Base-by-base conservation (phyloP, 2,797 vertebrate genomes). In the Chaetophractus vellerosus region DNA sequence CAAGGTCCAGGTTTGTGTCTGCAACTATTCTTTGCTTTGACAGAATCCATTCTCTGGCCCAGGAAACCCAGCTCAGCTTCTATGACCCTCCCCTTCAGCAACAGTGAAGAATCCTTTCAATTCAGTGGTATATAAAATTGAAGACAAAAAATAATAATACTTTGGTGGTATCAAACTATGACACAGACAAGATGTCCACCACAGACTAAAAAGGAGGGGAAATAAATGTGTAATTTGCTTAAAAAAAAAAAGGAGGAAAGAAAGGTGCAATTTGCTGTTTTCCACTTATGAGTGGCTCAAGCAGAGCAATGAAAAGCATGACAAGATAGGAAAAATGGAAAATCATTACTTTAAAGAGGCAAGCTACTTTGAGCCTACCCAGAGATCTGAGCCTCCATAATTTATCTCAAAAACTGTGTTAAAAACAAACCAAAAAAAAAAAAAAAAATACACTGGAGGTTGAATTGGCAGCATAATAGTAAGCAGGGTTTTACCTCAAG, bases 11-110 rank as follows among this genome's bases (percentile, higher is more conserved):
- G 93, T 96, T 85, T 90, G 82, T 79, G 90, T 88, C 93, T 52
- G 71, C 84, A 88, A 91, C 94, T 86, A 86, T 94, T 96, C 90
- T 97, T 72, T 88, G 94, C 94, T 90, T 61, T 96, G 96, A 96
- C 96, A 96, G 85, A 95, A 68, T 31, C 66, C 79, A 88, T 96
- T 97, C 94, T 94, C 87, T 48, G 28, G 69, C 61, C 90, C 85
- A 90, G 90, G 93, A 87, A 96, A 91, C 59, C 33, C 84, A 68
- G 84, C 63, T 80, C 84, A 26, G 95, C 91, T 90, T 88, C 91
- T 93, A 95, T 85, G 69, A 68, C 93, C 50, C 80, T 88, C 86
- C 24, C 57, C n/a, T 85, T 75, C 7, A 52, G 69, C 91, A 88
- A 55, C 78, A 86, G 74, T 76, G 48, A 95, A 95, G 85, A 88